Evolutionary conservation across 53 echinoderm and acorn worm genomes (phyloP).

Genomic region (Luidia sarsii): DNA sequence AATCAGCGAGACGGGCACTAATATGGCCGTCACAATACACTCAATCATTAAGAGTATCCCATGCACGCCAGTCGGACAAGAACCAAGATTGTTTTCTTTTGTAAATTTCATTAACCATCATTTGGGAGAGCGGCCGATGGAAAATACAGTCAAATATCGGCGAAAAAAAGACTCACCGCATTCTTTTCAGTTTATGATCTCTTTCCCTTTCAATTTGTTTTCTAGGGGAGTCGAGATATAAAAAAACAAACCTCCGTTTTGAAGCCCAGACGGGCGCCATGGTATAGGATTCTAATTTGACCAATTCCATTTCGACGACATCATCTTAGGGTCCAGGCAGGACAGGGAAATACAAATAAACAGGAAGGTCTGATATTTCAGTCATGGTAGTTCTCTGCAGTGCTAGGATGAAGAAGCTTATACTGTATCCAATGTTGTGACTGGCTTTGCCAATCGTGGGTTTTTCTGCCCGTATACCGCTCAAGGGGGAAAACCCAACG

Average conservation of each 20-base stretch:
- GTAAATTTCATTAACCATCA: constrained; percentile 22
- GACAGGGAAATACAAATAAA: too few species aligned
- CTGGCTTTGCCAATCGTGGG: too few species aligned
- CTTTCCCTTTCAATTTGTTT: background rate
- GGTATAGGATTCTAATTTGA: constrained; percentile 17
- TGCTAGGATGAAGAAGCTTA: too few species aligned
- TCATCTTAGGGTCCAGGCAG: too few species aligned
- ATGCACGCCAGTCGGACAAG: constrained; percentile 34
- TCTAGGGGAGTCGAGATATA: background rate
- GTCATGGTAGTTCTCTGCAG: too few species aligned
- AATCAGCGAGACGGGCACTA: constrained; percentile 14
- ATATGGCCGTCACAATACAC: constrained; percentile 38
- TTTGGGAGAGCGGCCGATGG: background rate
- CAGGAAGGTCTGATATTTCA: too few species aligned
- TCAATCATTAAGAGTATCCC: background rate
- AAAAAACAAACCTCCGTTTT: too few species aligned
- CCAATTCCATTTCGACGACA: constrained; percentile 20
- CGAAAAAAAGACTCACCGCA: background rate
- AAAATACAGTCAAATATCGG: constrained; percentile 12
- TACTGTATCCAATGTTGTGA: too few species aligned
- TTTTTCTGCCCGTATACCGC: too few species aligned
- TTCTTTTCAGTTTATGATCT: background rate
- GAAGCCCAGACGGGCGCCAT: too few species aligned
- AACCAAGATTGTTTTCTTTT: constrained; percentile 37
- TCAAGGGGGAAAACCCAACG: too few species aligned